Base-by-base conservation (phyloP, 2,113 vertebrate species). In the Ammodytes marinus region DNA sequence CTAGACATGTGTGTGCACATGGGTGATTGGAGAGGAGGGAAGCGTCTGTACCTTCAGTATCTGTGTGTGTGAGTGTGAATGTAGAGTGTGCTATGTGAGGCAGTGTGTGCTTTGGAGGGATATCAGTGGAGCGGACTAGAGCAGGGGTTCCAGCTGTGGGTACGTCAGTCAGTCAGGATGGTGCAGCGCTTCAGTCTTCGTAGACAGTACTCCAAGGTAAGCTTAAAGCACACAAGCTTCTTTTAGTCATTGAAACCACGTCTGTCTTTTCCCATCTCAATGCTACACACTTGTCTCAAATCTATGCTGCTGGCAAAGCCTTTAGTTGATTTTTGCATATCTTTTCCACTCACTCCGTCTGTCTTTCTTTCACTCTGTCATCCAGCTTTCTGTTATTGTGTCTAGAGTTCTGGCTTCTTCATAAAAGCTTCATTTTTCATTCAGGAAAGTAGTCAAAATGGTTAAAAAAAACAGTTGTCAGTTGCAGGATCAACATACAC, bases 181-280 rank as follows among this genome's bases (percentile, higher is more conserved):
- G 95, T 96, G 89, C 95, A 96, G 87, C 92, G 94, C 76, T 95
- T 96, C 91, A 95, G 91, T 80, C 94, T 95, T 49, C 93, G 94
- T 68, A 93, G 95, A 82, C 94, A 95, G 84, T 91, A 88, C 82
- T 95, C 95, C 53, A 95, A 95, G 95, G 95, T 96, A 94, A 93
- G 94, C 73, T 76, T 43, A 35, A 58, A 75, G 46, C 72, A 55
- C 70, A 86, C 49, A 54, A 8, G 13, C 64, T 71, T 77, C 42
- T 84, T 27, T 79, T 65, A 37, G 19, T 58, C 37, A 37, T 72
- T 69, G 57, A 72, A 74, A 39, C 8, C 13, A 15, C 27, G 19
- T 46, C 19, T 57, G 10, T 54, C 42, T 77, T 5, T 49, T 80
- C 9, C 11, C n/a, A 39, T 77, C 50, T 75, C 45, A 27, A 69